phyloP scores from a whole-genome alignment of 2,797 vertebrate genomes.

The Tapirus indicus region DNA sequence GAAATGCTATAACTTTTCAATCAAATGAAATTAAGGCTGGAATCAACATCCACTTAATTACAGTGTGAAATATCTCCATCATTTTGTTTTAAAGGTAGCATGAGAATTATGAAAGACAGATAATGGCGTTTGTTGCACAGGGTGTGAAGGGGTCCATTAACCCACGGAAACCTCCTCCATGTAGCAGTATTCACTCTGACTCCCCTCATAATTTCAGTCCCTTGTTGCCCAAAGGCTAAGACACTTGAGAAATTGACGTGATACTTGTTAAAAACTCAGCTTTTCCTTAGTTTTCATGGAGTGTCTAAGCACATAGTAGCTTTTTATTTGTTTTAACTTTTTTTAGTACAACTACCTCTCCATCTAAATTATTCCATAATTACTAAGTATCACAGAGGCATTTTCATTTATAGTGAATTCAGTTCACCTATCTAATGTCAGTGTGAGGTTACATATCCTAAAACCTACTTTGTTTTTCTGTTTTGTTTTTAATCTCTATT shows the following conservation, averaged over 20 bases:
- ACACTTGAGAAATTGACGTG: background rate
- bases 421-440: background rate
- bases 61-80: background rate
- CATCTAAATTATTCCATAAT: background rate
- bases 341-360: background rate
- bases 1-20: constrained; percentile 55
- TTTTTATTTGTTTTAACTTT: background rate
- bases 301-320: background rate
- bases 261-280: background rate
- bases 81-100: background rate
- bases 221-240: background rate
- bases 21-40: constrained; percentile 8
- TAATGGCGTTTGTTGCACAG: background rate
- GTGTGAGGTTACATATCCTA: background rate
- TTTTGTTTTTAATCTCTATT: background rate
- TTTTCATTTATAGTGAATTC: background rate
- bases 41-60: constrained; percentile 58
- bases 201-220: background rate
- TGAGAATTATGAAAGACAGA: background rate
- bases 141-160: background rate
- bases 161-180: background rate
- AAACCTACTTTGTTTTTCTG: background rate
- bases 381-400: background rate
- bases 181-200: background rate
- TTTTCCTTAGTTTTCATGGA: background rate